A percentile compares a stretch with the other conserved stretches of the same genome.
These are phyloP conservation scores for Ephestia elutella DNA, from an alignment of 1,140 invertebrate species.

Conservation along the genomic window DNA sequence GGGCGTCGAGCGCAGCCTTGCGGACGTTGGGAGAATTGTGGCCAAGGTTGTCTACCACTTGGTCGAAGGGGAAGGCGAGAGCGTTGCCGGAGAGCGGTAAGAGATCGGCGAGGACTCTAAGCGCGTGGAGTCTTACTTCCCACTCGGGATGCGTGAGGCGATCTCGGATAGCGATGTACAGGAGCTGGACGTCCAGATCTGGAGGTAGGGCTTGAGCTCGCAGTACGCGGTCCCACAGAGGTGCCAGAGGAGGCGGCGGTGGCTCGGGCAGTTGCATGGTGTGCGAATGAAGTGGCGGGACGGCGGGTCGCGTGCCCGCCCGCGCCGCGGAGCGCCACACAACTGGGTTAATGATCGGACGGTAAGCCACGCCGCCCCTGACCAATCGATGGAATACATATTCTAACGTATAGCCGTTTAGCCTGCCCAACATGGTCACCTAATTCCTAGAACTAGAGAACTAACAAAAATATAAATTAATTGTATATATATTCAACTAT, in stretches of 20 bases:
- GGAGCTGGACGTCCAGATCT: slow-evolving; percentile 77
- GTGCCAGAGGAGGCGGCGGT: slow-evolving; percentile 76
- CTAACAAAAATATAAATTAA: too few species aligned
- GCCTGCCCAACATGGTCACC: neutral
- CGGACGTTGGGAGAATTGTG: slow-evolving; percentile 84
- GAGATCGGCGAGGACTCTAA: slow-evolving; percentile 83
- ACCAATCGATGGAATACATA: slow-evolving; percentile 62
- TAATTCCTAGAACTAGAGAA: neutral
- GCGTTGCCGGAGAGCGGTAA: slow-evolving; percentile 79
- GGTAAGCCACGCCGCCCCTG: slow-evolving; percentile 57
- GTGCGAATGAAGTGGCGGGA: slow-evolving; percentile 36
- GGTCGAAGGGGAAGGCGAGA: slow-evolving; percentile 79
- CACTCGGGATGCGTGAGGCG: slow-evolving; percentile 85
- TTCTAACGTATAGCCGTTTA: neutral
- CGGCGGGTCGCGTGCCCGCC: slow-evolving; percentile 47
- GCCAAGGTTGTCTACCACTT: slow-evolving; percentile 83
- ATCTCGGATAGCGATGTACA: slow-evolving; percentile 81
- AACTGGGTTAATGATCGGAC: slow-evolving; percentile 73
- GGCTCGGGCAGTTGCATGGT: slow-evolving; percentile 66
- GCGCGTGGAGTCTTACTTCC: slow-evolving; percentile 85
- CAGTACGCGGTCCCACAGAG: slow-evolving; percentile 85
- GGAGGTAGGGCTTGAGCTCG: slow-evolving; percentile 76
- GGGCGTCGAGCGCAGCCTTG: slow-evolving; percentile 82
- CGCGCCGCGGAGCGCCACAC: slow-evolving; percentile 55
- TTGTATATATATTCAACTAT: too few species aligned